A percentile compares a stretch with the other conserved stretches of the same genome.
phyloP scores from a whole-genome alignment of 23 tunicate genomes.

The Ciona savignyi region DNA sequence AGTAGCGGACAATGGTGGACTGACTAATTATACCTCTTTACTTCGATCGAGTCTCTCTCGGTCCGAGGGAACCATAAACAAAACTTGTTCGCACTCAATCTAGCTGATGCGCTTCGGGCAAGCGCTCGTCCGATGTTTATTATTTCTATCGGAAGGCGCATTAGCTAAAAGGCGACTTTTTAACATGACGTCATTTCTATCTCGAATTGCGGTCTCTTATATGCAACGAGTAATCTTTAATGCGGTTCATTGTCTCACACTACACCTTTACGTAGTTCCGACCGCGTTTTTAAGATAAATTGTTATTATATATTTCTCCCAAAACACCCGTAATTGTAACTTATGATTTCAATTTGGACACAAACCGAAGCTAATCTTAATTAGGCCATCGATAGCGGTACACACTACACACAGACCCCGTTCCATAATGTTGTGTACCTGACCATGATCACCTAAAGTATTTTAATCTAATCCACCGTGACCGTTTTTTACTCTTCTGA shows the following conservation, averaged over 20 bases:
- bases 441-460: neutral
- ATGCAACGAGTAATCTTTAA: too few species aligned
- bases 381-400: too few species aligned
- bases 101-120: conserved; percentile 1
- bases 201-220: neutral
- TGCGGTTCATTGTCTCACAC: neutral
- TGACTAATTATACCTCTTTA: too few species aligned
- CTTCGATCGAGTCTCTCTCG: neutral
- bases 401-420: neutral
- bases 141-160: neutral
- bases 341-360: too few species aligned
- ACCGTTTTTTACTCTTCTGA: too few species aligned
- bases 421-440: neutral
- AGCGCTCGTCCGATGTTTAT: neutral
- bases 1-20: too few species aligned
- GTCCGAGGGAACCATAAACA: neutral
- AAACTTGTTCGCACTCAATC: neutral
- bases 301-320: too few species aligned
- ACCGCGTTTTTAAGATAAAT: too few species aligned
- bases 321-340: too few species aligned
- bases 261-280: too few species aligned
- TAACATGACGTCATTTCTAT: neutral
- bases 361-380: neutral
- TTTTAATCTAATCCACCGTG: conserved; percentile 1
- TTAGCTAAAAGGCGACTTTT: neutral